Percentiles rank a stretch among this genome's conserved stretches.
Evolutionary conservation across 2,113 vertebrate genomes (phyloP).

Genomic region (Charina bottae): DNA sequence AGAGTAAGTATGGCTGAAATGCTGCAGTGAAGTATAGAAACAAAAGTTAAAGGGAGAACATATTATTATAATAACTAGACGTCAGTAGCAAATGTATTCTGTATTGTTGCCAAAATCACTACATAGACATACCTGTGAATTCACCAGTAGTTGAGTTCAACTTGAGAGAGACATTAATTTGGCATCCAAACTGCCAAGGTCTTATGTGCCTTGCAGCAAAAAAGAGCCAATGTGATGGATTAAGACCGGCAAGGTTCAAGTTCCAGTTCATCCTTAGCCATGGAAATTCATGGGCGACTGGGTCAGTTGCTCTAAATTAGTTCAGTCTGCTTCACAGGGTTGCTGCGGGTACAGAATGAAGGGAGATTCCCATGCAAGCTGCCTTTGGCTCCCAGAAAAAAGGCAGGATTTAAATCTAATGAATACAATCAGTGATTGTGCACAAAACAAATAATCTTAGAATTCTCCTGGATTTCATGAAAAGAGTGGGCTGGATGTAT

Average conservation of each 20-base stretch:
- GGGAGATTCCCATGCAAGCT: not conserved
- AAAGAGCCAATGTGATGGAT: not conserved
- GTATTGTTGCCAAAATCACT: not conserved
- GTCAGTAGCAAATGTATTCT: not conserved
- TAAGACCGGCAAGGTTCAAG: not conserved
- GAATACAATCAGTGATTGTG: not conserved
- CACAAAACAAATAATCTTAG: not conserved
- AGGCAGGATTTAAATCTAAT: not conserved
- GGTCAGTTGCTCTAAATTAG: not conserved
- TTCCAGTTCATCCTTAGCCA: not conserved
- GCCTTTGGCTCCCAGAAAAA: rapidly evolving
- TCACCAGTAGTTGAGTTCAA: not conserved
- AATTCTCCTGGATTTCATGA: not conserved
- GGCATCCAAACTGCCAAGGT: not conserved
- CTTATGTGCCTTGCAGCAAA: not conserved
- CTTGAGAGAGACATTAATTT: not conserved
- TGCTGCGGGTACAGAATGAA: not conserved
- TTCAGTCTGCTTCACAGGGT: not conserved
- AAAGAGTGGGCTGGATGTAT: not conserved
- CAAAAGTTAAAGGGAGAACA: not conserved
- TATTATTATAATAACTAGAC: not conserved
- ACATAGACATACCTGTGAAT: not conserved
- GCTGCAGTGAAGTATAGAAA: not conserved
- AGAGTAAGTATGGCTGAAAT: constrained; percentile 72
- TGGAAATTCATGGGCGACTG: not conserved